Base-by-base conservation (phyloP, 2,113 vertebrate species). In the Nymphicus hollandicus region DNA sequence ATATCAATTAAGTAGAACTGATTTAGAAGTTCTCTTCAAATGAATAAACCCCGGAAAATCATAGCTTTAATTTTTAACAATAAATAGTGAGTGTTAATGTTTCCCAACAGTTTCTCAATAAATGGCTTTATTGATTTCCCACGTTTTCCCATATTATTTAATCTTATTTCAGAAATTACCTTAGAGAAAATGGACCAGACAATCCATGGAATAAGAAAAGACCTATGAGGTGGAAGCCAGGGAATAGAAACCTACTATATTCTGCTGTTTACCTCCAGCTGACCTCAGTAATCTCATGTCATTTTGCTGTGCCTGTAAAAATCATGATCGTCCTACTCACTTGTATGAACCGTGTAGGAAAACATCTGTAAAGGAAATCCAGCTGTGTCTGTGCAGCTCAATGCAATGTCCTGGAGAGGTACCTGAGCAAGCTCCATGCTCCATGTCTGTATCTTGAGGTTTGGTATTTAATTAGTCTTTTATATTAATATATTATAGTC, bases 321-420 rank as follows among this genome's bases (percentile, higher is more conserved):
- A 29, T 33, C 44, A 31, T 14, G 63, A 85, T 71, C 55, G 13
- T 82, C 68, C 60, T 17, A 4, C 66, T 77, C 19, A 29, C 52
- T 79, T 71, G 86, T 76, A 53, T 72, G 70, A 83, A 70, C 33
- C 14, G 5, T 44, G 76, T 39, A 64, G 79, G 90, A 91, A 93
- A 94, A 91, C 82, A 88, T 70, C 89, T 86, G 74, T 28, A 68
- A 80, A 78, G 69, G 72, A 93, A 91, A 91, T 74, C 80, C 86
- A 88, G 79, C 81, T 93, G 93, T 19, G 85, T 14, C 64, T 43
- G 80, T 5, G 9, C 53, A 53, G 83, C 39, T 64, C 56, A 20
- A 1, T n/a, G 77, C 29, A 5, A 1, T 20, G 8, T 71, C 85
- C 87, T 37, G 49, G 66, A 61, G 63, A 82, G 66, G 33, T 24